phyloP scores from a whole-genome alignment of 2,797 vertebrate species.

The Enteromius argenteus region DNA sequence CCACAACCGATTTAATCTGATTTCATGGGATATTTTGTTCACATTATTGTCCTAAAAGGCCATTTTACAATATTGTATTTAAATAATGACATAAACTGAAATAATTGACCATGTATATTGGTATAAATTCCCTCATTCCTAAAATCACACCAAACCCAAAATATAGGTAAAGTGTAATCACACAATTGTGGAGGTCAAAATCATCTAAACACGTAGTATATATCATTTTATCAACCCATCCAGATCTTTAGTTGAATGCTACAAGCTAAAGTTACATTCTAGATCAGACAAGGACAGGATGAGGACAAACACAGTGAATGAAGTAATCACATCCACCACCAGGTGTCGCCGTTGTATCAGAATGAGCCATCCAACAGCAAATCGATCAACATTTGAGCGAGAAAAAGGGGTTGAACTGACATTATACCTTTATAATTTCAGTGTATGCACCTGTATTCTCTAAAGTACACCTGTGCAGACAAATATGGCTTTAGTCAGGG shows the following conservation, averaged over 20 bases:
- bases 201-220: slow-evolving; percentile 47
- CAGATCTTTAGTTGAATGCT: slow-evolving; percentile 52
- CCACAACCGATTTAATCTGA: not conserved
- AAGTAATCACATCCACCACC: slow-evolving; percentile 36
- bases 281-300: slow-evolving; percentile 31
- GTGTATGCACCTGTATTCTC: slow-evolving; percentile 49
- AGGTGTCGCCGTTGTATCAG: slow-evolving; percentile 47
- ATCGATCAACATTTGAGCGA: slow-evolving; percentile 47
- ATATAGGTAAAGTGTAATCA: not conserved
- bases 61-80: slow-evolving; percentile 1
- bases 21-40: not conserved
- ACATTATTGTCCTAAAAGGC: not conserved
- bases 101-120: not conserved
- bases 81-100: not conserved
- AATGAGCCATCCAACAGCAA: not conserved
- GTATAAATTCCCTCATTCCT: slow-evolving; percentile 10
- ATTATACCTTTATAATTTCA: slow-evolving; percentile 54
- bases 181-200: slow-evolving; percentile 40
- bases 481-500: slow-evolving; percentile 78
- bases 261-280: slow-evolving; percentile 54
- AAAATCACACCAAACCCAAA: slow-evolving; percentile 22
- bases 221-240: slow-evolving; percentile 30
- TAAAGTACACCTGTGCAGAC: slow-evolving; percentile 68
- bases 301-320: slow-evolving; percentile 30
- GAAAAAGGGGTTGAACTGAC: slow-evolving; percentile 52